These are phyloP conservation scores for Hemibates koningsi DNA, from an alignment of 2,113 vertebrate genomes.

Conservation along the genomic window DNA sequence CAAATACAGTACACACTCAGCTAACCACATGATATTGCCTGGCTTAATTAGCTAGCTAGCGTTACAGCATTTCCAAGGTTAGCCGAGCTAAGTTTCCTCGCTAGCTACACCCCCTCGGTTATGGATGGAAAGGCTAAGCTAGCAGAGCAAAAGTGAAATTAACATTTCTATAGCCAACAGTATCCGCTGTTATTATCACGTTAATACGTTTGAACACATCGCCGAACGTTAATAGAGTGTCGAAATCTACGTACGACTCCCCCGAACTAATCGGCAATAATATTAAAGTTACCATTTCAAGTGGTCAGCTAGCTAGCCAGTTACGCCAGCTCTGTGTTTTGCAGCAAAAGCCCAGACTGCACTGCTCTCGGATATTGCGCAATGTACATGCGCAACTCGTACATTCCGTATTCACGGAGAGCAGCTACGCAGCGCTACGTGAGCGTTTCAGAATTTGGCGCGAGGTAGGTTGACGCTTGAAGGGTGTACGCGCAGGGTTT, in stretches of 20 bases:
- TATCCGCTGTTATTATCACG: neutral
- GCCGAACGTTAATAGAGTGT: rapidly evolving
- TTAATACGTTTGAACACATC: neutral
- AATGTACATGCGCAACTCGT: neutral
- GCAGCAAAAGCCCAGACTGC: slow-evolving; percentile 63
- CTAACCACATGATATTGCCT: neutral
- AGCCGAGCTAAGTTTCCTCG: slow-evolving; percentile 1
- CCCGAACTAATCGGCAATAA: neutral
- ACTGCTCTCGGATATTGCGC: slow-evolving; percentile 47
- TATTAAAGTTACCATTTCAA: slow-evolving; percentile 62
- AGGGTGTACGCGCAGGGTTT: neutral
- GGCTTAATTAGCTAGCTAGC: neutral
- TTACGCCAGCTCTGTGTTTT: slow-evolving; percentile 57
- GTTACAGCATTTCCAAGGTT: neutral
- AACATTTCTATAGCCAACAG: neutral
- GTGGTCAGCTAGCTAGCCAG: slow-evolving; percentile 59
- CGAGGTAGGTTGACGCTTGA: neutral
- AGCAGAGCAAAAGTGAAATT: slow-evolving; percentile 12
- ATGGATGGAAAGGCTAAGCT: neutral
- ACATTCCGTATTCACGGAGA: slow-evolving; percentile 10
- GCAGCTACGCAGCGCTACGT: neutral
- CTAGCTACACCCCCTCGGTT: neutral
- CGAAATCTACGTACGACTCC: rapidly evolving
- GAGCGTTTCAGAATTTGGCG: slow-evolving; percentile 56
- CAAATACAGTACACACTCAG: neutral